phyloP scores from a whole-genome alignment of 2,888 invertebrate species.

The Myathropa florea region DNA sequence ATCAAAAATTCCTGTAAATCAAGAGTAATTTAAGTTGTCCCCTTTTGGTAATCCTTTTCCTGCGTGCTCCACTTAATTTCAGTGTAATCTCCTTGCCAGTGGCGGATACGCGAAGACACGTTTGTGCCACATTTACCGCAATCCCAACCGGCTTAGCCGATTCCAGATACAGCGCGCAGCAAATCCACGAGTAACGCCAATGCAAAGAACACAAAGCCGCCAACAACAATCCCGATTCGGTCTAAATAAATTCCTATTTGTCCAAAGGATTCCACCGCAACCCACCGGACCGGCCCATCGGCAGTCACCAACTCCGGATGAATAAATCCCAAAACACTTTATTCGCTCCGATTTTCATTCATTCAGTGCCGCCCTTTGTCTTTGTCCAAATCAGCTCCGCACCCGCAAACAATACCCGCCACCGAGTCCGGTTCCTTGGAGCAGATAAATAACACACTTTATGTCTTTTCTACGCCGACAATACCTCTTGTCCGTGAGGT shows the following conservation, averaged over 20 bases:
- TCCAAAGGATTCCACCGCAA: background rate
- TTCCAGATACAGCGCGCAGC: background rate
- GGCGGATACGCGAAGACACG: background rate
- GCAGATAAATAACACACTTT: slow-evolving; percentile 60
- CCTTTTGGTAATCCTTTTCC: background rate
- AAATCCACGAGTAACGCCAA: background rate
- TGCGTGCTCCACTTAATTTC: background rate
- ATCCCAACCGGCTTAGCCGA: background rate
- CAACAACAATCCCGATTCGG: background rate
- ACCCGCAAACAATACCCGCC: background rate
- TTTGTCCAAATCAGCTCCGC: slow-evolving; percentile 12
- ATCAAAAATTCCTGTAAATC: background rate
- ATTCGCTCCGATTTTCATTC: slow-evolving; percentile 32
- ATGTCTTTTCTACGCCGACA: slow-evolving; percentile 58
- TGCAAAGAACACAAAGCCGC: background rate
- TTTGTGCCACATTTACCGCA: background rate
- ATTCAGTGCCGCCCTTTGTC: slow-evolving; percentile 26
- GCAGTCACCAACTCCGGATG: background rate
- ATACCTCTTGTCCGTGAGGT: slow-evolving; percentile 67
- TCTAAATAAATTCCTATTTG: slow-evolving; percentile 12
- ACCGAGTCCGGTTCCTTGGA: background rate
- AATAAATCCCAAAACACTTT: slow-evolving; percentile 57
- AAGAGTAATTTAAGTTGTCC: background rate
- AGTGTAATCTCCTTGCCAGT: background rate
- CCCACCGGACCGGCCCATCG: background rate